Conservation (phyloP, 2,797 vertebrate species). For the Orestias chungarensis region DNA sequence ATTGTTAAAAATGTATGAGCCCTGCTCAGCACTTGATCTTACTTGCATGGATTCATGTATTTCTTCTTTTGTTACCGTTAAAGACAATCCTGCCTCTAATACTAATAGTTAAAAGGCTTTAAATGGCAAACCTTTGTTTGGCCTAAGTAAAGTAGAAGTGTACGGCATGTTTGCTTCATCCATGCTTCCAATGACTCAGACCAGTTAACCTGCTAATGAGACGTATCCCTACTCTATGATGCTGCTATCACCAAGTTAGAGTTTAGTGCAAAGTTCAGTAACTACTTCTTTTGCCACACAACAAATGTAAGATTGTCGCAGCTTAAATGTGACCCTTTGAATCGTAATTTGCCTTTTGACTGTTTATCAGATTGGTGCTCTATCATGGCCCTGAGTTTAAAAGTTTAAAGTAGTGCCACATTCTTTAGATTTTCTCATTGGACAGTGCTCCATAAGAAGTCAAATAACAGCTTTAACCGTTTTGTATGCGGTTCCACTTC, state of each 20-base stretch:
- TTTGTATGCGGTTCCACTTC: no score
- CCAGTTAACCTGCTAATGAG: not conserved
- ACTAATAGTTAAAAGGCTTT: not conserved
- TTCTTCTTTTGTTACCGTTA: constrained; percentile 46
- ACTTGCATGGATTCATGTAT: constrained; percentile 21
- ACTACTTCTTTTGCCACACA: no score
- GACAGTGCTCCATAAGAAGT: no score
- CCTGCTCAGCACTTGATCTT: constrained; percentile 20
- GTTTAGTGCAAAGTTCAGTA: not conserved
- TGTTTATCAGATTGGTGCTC: not conserved
- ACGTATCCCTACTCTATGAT: not conserved
- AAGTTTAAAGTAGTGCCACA: no score
- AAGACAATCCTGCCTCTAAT: constrained; percentile 15
- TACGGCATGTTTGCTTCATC: not conserved
- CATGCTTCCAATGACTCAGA: not conserved
- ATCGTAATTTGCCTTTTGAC: not conserved
- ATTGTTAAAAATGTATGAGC: not conserved
- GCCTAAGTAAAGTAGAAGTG: no score
- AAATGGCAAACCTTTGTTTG: not conserved
- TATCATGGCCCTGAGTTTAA: not conserved
- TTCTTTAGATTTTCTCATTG: no score
- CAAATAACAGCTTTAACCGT: no score
- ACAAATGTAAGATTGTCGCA: not conserved
- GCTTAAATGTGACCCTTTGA: not conserved
- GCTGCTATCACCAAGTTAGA: not conserved